Conservation (phyloP, 2,888 invertebrate genomes). For the Agrilus mali region DNA sequence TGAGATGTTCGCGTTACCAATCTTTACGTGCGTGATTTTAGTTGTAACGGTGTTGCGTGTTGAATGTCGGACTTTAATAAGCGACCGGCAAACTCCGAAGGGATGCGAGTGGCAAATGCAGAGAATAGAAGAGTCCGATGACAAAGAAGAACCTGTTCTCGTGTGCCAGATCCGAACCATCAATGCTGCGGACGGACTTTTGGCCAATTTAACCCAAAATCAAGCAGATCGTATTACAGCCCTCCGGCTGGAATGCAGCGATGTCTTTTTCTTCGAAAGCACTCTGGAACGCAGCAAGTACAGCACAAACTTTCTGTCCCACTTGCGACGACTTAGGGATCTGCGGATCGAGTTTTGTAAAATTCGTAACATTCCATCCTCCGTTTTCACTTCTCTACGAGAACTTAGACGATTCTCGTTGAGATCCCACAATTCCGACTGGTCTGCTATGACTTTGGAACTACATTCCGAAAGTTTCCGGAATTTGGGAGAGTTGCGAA, state of each 20-base stretch:
- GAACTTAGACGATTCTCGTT: constrained; percentile 54
- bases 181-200: constrained; percentile 52
- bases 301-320: constrained; percentile 40
- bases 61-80: constrained; percentile 24
- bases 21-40: constrained; percentile 1
- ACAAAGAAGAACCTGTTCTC: constrained; percentile 41
- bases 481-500: constrained; percentile 52
- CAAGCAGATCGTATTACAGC: constrained; percentile 57
- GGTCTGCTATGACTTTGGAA: constrained; percentile 68
- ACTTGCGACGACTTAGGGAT: constrained; percentile 52
- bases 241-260: constrained; percentile 59
- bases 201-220: constrained; percentile 54
- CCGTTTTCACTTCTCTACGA: constrained; percentile 52
- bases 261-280: constrained; percentile 61
- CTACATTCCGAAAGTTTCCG: constrained; percentile 59
- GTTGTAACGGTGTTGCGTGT: constrained; percentile 13
- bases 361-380: constrained; percentile 58
- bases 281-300: constrained; percentile 41
- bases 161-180: constrained; percentile 62
- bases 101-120: constrained; percentile 60
- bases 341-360: constrained; percentile 65
- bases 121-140: constrained; percentile 41
- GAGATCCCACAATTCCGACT: constrained; percentile 65
- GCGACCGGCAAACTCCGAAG: constrained; percentile 50
- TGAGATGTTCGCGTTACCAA: too few species aligned